phyloP scores from a whole-genome alignment of 2,113 vertebrate species.

The Okapia johnstoni region DNA sequence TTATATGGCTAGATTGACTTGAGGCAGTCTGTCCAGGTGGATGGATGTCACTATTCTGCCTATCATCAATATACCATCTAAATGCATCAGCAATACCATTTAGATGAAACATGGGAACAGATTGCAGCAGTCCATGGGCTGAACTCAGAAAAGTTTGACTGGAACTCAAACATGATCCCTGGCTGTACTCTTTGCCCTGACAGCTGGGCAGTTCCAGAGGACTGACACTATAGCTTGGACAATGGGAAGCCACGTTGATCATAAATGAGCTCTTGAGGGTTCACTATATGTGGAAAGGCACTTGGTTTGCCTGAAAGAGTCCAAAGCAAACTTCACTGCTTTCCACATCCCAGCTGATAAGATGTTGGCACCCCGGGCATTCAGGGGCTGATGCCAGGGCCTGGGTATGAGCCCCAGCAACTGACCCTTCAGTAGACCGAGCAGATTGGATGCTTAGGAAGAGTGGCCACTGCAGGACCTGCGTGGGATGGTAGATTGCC shows the following conservation, averaged over 20 bases:
- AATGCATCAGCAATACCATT: background rate
- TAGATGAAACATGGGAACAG: background rate
- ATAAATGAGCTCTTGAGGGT: background rate
- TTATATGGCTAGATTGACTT: background rate
- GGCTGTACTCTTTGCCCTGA: background rate
- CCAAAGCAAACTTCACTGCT: background rate
- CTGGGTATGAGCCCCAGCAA: background rate
- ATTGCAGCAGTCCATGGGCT: background rate
- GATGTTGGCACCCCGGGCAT: background rate
- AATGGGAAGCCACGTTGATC: background rate
- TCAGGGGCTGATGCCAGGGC: rapidly evolving
- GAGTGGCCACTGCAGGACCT: background rate
- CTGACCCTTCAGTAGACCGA: background rate
- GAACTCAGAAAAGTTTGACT: background rate
- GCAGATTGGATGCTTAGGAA: background rate
- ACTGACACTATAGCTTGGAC: background rate
- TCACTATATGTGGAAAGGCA: background rate
- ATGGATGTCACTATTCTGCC: background rate
- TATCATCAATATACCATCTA: background rate
- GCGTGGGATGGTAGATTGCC: background rate
- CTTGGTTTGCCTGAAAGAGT: background rate
- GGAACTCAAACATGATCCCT: background rate
- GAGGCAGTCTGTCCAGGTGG: background rate
- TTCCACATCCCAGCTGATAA: background rate
- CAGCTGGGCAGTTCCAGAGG: background rate